These are phyloP conservation scores for Chromoteleia sp. DNA, from an alignment of 2,888 invertebrate genomes.

Conservation along the genomic window DNA sequence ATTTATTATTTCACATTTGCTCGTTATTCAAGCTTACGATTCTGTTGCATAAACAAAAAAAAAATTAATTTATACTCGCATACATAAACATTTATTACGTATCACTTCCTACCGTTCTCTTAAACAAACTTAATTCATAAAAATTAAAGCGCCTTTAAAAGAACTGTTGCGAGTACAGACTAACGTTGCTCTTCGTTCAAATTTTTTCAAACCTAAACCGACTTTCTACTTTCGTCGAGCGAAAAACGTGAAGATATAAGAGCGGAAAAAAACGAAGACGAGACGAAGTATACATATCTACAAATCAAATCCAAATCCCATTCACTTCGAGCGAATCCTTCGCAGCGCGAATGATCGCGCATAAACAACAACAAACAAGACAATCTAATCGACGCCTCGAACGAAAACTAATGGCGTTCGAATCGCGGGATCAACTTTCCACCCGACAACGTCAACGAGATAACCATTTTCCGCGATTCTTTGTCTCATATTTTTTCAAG, in stretches of 20 bases:
- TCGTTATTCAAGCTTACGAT: too few species aligned
- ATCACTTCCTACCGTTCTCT: too few species aligned
- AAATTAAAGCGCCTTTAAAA: too few species aligned
- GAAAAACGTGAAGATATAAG: too few species aligned
- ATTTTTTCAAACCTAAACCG: conserved; percentile 2
- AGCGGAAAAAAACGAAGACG: too few species aligned
- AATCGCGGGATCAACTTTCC: conserved; percentile 24
- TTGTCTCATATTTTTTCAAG: conserved; percentile 1
- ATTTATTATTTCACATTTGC: too few species aligned
- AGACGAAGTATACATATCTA: conserved; percentile 22
- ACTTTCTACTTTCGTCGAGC: conserved; percentile 43
- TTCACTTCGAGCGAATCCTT: conserved; percentile 32
- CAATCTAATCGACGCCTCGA: conserved; percentile 15
- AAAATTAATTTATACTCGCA: too few species aligned
- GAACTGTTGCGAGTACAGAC: too few species aligned
- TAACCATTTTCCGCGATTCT: not conserved
- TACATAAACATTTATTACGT: too few species aligned
- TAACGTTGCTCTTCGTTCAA: too few species aligned
- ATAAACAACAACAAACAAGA: conserved; percentile 20
- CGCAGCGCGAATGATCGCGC: conserved; percentile 7
- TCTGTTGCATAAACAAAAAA: too few species aligned
- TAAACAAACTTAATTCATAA: too few species aligned
- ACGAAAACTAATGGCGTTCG: not conserved
- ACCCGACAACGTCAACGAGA: conserved; percentile 3
- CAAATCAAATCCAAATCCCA: conserved; percentile 45